Evolutionary conservation across 2,888 invertebrate genomes (phyloP), one percentile per base, ranked within the genome.

Genomic region (Melitaea athalia): DNA sequence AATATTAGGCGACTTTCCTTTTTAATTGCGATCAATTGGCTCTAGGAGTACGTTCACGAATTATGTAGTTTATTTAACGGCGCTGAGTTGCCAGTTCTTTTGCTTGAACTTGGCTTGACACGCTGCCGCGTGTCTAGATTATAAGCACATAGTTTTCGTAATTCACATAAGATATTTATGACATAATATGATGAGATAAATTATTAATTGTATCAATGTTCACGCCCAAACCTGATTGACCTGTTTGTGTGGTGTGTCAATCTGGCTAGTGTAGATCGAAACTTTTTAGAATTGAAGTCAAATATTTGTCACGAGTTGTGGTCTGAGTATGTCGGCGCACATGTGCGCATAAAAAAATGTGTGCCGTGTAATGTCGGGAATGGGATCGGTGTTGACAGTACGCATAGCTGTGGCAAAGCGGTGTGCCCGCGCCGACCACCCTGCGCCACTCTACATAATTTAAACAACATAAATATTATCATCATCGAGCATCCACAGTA

Each of bases 261-360:
- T 88, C 82, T 81, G 83, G 82, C 78, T 81, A 80, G 79, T 80
- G 17, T 81, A 81, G 84, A 81, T 87, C 85, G 89, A 89, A 91
- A 86, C 86, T 85, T 85, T 90, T 90, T 85, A 81, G 87, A 89
- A 92, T 91, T 87, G 86, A 83, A 86, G 87, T 81, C 84, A 92
- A 92, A 92, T 92, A 92, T 92, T 92, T 91, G 89, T 85, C 75
- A 71, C 82, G 79, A 85, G 80, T 83, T 84, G 84, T 85, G 85
- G 87, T 84, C 81, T 84, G 88, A 86, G 91, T 82, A 84, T 81
- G 81, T 75, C 77, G 80, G 84, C 33, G 60, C 67, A 66, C 69
- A 70, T 88, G 88, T 86, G 88, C 83, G 82, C 78, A 82, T 84
- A 89, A 90, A 89, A 57, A 89, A 89, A 86, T 84, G 85, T 88